Conservation (phyloP, 2,113 vertebrate genomes). For the Trachemys scripta region DNA sequence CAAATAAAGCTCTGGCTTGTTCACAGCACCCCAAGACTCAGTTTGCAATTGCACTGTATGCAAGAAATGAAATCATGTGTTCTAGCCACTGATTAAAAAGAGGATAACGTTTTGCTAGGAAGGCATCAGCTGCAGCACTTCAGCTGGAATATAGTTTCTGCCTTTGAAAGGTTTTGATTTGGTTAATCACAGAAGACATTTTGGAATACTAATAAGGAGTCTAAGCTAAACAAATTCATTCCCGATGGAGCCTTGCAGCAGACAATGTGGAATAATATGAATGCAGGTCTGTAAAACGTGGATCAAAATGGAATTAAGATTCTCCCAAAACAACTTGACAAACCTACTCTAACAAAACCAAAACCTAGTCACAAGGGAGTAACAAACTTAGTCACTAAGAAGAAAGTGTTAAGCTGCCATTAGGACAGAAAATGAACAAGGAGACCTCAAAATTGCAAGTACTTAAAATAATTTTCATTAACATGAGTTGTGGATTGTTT, state of each 20-base stretch:
- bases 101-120: slow-evolving; percentile 54
- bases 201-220: slow-evolving; percentile 58
- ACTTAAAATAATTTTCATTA: not conserved
- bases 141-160: slow-evolving; percentile 1
- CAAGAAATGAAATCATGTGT: slow-evolving; percentile 45
- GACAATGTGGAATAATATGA: slow-evolving; percentile 50
- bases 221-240: slow-evolving; percentile 63
- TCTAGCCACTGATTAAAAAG: slow-evolving; percentile 57
- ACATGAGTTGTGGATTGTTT: not conserved
- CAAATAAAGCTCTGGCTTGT: not conserved
- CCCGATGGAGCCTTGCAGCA: slow-evolving; percentile 36
- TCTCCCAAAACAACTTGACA: not conserved
- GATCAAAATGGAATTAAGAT: slow-evolving; percentile 49
- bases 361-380: not conserved
- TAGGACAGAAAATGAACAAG: not conserved
- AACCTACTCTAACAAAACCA: not conserved
- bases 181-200: slow-evolving; percentile 63
- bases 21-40: not conserved
- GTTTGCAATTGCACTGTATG: not conserved
- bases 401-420: not conserved
- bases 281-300: slow-evolving; percentile 56
- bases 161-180: slow-evolving; percentile 69
- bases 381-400: not conserved
- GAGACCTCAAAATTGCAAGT: not conserved
- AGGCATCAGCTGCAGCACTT: slow-evolving; percentile 68